Conservation (phyloP, 2,113 vertebrate species). For the Alaudala cheleensis region DNA sequence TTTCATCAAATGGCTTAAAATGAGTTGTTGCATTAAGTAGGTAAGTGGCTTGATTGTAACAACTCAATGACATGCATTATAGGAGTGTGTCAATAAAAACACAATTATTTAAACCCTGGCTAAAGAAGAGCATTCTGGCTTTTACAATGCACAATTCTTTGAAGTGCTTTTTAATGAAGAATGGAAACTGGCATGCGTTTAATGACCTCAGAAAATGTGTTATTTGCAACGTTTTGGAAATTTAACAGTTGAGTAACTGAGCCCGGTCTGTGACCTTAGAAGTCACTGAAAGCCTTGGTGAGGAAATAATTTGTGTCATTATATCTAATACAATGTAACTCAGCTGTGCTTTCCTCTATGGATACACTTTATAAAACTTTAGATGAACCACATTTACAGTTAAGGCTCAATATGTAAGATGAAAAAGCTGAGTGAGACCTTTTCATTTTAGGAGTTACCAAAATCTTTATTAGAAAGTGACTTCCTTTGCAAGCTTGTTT, state of each 20-base stretch:
- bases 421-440: not conserved
- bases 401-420: not conserved
- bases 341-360: not conserved
- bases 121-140: not conserved
- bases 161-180: not conserved
- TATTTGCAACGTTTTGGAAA: not conserved
- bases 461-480: not conserved
- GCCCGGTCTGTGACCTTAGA: not conserved
- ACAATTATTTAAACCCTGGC: not conserved
- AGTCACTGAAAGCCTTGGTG: not conserved
- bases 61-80: not conserved
- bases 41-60: not conserved
- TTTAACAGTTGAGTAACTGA: not conserved
- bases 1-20: not conserved
- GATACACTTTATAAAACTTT: not conserved
- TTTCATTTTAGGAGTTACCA: not conserved
- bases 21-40: not conserved
- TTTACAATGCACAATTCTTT: not conserved
- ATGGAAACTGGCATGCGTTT: not conserved
- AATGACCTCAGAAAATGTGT: slow-evolving; percentile 1
- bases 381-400: not conserved
- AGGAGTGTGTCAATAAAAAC: not conserved
- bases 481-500: not conserved
- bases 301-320: not conserved
- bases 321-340: not conserved